phyloP scores from a whole-genome alignment of 2,113 vertebrate species.

The Peromyscus polionotus region DNA sequence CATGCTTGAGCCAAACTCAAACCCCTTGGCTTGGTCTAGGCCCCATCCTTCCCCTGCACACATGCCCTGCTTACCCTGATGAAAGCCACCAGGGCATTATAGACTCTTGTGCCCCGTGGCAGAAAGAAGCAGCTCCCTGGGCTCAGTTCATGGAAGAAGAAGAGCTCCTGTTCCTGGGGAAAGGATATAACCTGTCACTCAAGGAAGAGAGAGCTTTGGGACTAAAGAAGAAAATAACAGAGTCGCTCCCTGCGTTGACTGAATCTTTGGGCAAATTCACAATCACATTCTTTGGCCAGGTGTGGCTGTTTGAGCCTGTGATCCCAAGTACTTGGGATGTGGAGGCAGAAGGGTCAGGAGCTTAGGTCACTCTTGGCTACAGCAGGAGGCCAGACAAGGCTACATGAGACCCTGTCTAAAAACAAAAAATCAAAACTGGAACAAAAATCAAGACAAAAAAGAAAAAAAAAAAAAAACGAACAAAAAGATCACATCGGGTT shows the following conservation, averaged over 20 bases:
- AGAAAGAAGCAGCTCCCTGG: constrained; percentile 98
- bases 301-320: not conserved
- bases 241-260: not conserved
- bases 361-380: not conserved
- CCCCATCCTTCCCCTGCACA: not conserved
- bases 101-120: constrained; percentile 94
- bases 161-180: constrained; percentile 91
- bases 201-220: too few species aligned
- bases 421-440: not conserved
- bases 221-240: not conserved
- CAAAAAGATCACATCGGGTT: not conserved
- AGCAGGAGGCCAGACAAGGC: not conserved
- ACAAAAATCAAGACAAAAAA: not conserved
- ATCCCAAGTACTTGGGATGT: not conserved
- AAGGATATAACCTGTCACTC: not conserved
- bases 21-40: not conserved
- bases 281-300: not conserved
- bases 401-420: not conserved
- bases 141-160: constrained; percentile 96
- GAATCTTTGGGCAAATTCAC: not conserved
- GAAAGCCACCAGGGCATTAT: constrained; percentile 93
- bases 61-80: constrained; percentile 90
- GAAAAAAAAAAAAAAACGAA: too few species aligned
- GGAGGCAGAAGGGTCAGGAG: not conserved
- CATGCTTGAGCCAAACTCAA: not conserved